Evolutionary conservation across 2,797 vertebrate species (phyloP), one percentile per base, ranked within the genome.

Genomic region (Ispidina picta): DNA sequence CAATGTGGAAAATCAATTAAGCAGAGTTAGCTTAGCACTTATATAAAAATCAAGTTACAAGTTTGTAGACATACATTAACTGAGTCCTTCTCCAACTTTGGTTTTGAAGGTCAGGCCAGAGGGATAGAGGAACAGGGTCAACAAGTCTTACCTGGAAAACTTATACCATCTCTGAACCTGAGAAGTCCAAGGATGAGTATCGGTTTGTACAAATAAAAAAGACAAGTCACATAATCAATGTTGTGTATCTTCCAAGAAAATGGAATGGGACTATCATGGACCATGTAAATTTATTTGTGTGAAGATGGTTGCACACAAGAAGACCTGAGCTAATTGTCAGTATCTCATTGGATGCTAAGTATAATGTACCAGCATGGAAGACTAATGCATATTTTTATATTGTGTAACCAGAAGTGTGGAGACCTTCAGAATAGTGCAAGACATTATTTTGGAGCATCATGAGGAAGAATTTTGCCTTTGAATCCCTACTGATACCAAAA

Each of bases 1-100:
- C 85, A 93, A 92, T 89, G 92, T 89, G 89, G 82, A 96, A 96
- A 96, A 96, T 97, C 96, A 97, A 96, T 96, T 97, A 97, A 96
- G 94, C 68, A 85, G 80, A 96, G 71, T 88, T 84, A 82, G 87
- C 83, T 91, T 96, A 96, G 89, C 89, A 76, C 74, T 91, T 94
- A 91, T 60, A 96, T 89, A 93, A 97, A 96, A 96, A 94, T 96
- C 62, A 95, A 92, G 75, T 89, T 95, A 49, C 68, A 91, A 95
- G 86, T 95, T 82, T 92, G 68, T 89, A 95, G 83, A 64, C 76
- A 82, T 49, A 52, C 16, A 93, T 94, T 91, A 96, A 96, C 35
- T 65, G 90, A 94, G 79, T 95, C 93, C 41, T 96, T 88, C 92
- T 81, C 72, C 72, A 96, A 55, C 66, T 95, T 90, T 8, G 14